A percentile compares a stretch with the other conserved stretches of the same genome.
Evolutionary conservation across 1,140 invertebrate species (phyloP).

Genomic region (Leptinotarsa texana): DNA sequence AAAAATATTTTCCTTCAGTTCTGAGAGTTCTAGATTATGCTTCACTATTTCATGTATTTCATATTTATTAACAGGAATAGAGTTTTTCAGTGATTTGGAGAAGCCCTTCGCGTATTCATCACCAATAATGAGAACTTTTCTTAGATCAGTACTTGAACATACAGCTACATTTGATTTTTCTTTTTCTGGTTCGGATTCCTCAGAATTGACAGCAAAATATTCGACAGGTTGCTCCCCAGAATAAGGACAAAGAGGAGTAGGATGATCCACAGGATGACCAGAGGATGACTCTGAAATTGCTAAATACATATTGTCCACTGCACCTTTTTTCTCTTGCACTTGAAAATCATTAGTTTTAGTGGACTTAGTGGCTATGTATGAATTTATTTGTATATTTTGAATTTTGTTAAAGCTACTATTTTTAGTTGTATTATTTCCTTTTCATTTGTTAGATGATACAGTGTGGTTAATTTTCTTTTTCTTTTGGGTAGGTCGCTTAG

Average conservation of each 20-base stretch:
- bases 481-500: background rate
- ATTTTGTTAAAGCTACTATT: background rate
- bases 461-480: background rate
- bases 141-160: background rate
- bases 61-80: constrained; percentile 4
- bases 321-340: background rate
- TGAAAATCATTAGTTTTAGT: background rate
- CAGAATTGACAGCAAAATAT: background rate
- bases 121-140: constrained; percentile 7
- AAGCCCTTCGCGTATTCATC: constrained; percentile 3
- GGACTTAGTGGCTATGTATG: background rate
- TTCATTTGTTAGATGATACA: background rate
- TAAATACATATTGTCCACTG: background rate
- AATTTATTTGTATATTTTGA: background rate
- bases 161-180: background rate
- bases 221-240: no score
- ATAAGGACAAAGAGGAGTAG: background rate
- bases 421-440: background rate
- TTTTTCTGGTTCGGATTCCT: background rate
- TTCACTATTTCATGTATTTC: background rate
- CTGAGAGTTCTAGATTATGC: background rate
- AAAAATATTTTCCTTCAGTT: background rate
- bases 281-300: background rate
- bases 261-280: background rate
- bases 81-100: background rate